Conservation (phyloP, 2,888 invertebrate genomes). For the Tetragonula carbonaria region DNA sequence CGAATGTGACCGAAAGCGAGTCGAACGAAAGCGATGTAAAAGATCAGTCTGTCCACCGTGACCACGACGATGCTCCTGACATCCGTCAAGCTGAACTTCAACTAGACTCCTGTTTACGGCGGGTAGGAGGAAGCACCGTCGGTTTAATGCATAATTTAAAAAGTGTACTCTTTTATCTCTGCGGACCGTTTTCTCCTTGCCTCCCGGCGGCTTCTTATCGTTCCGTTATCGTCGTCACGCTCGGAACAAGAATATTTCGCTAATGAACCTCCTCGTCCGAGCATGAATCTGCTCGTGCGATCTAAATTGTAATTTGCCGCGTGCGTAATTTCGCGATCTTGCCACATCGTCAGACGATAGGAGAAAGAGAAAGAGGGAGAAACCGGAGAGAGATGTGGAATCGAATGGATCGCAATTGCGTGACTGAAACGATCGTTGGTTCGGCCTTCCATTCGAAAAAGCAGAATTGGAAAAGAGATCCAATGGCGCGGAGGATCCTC, state of each 20-base stretch:
- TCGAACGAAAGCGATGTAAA: neutral
- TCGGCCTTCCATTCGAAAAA: neutral
- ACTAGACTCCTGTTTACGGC: conserved; percentile 4
- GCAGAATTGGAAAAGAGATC: neutral
- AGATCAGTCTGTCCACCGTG: neutral
- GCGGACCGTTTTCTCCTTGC: conserved; percentile 6
- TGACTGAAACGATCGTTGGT: neutral
- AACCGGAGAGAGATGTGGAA: neutral
- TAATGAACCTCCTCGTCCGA: conserved; percentile 47
- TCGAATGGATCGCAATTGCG: conserved; percentile 5
- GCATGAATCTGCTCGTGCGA: conserved; percentile 25
- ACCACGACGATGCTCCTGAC: neutral
- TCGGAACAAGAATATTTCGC: conserved; percentile 52
- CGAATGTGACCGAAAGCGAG: neutral
- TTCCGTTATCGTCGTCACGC: conserved; percentile 46
- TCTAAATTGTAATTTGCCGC: conserved; percentile 46
- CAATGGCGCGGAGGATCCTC: neutral
- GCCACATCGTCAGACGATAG: too few species aligned
- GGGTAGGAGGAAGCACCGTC: conserved; percentile 2
- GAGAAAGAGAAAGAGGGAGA: neutral
- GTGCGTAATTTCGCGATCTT: conserved; percentile 29
- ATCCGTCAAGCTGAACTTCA: conserved; percentile 1
- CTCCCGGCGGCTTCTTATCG: conserved; percentile 31
- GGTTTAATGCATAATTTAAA: conserved; percentile 39
- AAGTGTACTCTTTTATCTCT: conserved; percentile 31